Evolutionary conservation across 2,888 invertebrate genomes (phyloP).

Genomic region (Drosophila paucipuncta): DNA sequence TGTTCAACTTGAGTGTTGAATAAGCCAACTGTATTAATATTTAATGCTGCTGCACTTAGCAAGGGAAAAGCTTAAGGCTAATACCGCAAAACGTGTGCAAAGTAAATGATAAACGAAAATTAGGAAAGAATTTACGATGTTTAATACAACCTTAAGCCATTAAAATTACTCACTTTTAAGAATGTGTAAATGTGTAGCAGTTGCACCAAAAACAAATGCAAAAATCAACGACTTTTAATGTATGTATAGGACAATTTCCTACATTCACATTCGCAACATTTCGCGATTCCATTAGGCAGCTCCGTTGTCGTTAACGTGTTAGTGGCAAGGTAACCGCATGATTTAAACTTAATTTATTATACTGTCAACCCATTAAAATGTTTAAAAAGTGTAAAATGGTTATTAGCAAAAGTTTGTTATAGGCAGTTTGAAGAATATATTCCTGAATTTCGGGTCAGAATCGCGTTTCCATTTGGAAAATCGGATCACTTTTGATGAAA

Average conservation of each 20-base stretch:
- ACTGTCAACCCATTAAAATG: neutral
- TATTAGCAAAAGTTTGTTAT: neutral
- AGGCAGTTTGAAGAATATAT: neutral
- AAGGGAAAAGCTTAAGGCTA: neutral
- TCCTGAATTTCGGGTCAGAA: neutral
- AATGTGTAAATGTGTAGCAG: neutral
- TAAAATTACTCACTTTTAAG: neutral
- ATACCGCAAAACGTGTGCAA: neutral
- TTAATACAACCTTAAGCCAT: neutral
- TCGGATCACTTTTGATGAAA: too few relatives aligned
- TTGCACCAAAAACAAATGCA: neutral
- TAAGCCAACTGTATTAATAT: conserved; percentile 1
- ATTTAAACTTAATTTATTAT: neutral
- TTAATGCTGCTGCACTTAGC: neutral
- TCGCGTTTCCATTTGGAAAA: neutral
- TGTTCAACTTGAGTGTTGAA: neutral
- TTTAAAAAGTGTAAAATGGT: neutral
- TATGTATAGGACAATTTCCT: neutral
- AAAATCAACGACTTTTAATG: neutral
- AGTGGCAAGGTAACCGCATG: too few relatives aligned
- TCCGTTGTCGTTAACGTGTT: too few relatives aligned
- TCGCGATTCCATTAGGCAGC: neutral
- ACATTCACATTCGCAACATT: neutral
- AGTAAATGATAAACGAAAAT: neutral
- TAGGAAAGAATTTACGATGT: neutral